phyloP scores from a whole-genome alignment of 2,797 vertebrate species.

The Enteromius viviparus region DNA sequence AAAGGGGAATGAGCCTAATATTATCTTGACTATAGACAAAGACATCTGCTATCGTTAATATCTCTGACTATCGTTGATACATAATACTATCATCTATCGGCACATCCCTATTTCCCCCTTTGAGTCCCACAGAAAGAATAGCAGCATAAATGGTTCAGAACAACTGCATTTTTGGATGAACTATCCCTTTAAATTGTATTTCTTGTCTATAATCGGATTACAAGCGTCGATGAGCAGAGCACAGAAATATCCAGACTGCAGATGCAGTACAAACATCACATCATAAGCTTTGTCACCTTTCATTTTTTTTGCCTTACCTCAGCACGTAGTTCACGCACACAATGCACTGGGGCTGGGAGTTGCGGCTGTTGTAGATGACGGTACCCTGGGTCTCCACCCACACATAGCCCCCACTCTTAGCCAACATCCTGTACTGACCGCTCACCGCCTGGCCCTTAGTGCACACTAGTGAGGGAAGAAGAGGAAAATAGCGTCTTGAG shows the following conservation, averaged over 20 bases:
- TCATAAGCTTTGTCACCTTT: slow-evolving; percentile 18
- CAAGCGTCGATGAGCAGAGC: neutral
- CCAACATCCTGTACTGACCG: slow-evolving; percentile 93
- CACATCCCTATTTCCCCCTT: neutral
- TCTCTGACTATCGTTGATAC: no score
- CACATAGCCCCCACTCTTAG: slow-evolving; percentile 92
- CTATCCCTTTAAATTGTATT: neutral
- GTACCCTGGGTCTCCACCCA: slow-evolving; percentile 97
- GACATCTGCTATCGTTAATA: no score
- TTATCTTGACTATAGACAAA: no score
- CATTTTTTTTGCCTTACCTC: slow-evolving; percentile 78
- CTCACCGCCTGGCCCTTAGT: slow-evolving; percentile 94
- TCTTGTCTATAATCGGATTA: neutral
- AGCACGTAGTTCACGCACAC: slow-evolving; percentile 96
- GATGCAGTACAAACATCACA: slow-evolving; percentile 7
- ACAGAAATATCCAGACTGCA: neutral
- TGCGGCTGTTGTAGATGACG: slow-evolving; percentile 95
- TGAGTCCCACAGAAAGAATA: neutral
- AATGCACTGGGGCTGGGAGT: slow-evolving; percentile 96
- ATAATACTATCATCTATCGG: no score
- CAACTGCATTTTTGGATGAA: neutral
- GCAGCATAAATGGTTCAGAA: neutral
- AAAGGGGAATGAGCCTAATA: no score
- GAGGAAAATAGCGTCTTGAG: neutral
- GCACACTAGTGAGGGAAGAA: slow-evolving; percentile 81